phyloP scores from a whole-genome alignment of 2,888 invertebrate genomes.

The Steinernema scapterisci region DNA sequence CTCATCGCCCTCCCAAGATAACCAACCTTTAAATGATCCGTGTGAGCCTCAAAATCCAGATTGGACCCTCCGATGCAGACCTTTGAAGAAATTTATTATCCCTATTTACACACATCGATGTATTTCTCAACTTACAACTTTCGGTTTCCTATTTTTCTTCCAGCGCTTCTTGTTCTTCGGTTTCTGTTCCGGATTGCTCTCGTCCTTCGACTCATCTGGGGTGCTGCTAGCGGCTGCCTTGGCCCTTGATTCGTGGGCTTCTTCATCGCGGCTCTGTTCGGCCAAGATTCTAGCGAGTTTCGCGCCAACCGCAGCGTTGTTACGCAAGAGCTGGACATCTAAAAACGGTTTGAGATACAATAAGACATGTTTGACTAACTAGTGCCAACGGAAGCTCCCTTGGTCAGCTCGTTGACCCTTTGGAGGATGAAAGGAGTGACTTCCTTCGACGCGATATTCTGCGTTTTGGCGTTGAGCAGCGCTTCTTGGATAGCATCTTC shows the following conservation, averaged over 20 bases:
- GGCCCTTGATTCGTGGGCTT: background rate
- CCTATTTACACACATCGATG: constrained; percentile 35
- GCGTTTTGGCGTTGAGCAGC: constrained; percentile 72
- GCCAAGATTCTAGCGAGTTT: constrained; percentile 76
- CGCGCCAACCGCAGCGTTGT: constrained; percentile 85
- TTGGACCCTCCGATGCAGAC: constrained; percentile 60
- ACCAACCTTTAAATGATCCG: constrained; percentile 72
- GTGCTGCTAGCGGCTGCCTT: background rate
- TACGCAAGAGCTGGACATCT: constrained; percentile 89
- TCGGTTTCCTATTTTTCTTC: constrained; percentile 3
- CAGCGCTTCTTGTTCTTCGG: background rate
- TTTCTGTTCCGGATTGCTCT: background rate
- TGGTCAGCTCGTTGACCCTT: constrained; percentile 79
- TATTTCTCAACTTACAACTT: constrained; percentile 32
- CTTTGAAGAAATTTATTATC: background rate
- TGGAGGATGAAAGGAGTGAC: constrained; percentile 89
- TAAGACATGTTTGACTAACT: constrained; percentile 73
- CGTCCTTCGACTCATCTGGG: too few species aligned
- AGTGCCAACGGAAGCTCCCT: constrained; percentile 80
- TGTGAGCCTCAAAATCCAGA: constrained; percentile 65
- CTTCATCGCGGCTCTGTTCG: background rate
- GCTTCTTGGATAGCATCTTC: constrained; percentile 78
- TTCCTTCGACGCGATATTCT: constrained; percentile 79
- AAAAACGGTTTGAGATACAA: constrained; percentile 18
- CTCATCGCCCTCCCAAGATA: too few species aligned